A percentile compares a stretch with the other conserved stretches of the same genome.
Evolutionary conservation across 2,888 invertebrate genomes (phyloP).

Genomic region (Drosophila nr. perissopoda): DNA sequence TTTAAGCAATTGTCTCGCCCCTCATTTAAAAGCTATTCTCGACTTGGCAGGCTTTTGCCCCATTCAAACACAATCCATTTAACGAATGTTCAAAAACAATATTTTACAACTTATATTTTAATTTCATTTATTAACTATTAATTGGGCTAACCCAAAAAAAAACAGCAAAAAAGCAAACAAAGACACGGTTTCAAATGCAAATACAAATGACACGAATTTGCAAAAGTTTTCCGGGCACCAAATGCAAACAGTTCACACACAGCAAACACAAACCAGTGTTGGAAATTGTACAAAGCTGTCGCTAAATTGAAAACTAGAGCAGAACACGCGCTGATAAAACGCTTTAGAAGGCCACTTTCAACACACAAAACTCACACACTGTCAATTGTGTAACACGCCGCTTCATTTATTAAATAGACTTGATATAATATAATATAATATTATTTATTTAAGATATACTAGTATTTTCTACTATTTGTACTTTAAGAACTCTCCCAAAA

Average conservation of each 20-base stretch:
- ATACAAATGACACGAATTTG: slow-evolving; percentile 59
- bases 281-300: slow-evolving; percentile 63
- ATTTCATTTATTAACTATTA: slow-evolving; percentile 35
- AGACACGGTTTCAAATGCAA: slow-evolving; percentile 71
- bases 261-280: slow-evolving; percentile 51
- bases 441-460: slow-evolving; percentile 50
- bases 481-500: slow-evolving; percentile 48
- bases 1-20: slow-evolving; percentile 83
- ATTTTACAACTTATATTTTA: slow-evolving; percentile 25
- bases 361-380: slow-evolving; percentile 39
- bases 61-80: slow-evolving; percentile 54
- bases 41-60: slow-evolving; percentile 86
- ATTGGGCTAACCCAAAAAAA: slow-evolving; percentile 38
- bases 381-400: slow-evolving; percentile 60
- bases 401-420: slow-evolving; percentile 49
- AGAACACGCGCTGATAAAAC: slow-evolving; percentile 57
- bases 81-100: slow-evolving; percentile 52
- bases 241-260: slow-evolving; percentile 58
- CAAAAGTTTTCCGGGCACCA: slow-evolving; percentile 66
- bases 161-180: slow-evolving; percentile 18
- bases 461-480: slow-evolving; percentile 51
- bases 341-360: slow-evolving; percentile 55
- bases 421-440: slow-evolving; percentile 29
- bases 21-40: slow-evolving; percentile 83
- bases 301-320: slow-evolving; percentile 47